Conservation (phyloP, 2,113 vertebrate genomes). For the Equus przewalskii region DNA sequence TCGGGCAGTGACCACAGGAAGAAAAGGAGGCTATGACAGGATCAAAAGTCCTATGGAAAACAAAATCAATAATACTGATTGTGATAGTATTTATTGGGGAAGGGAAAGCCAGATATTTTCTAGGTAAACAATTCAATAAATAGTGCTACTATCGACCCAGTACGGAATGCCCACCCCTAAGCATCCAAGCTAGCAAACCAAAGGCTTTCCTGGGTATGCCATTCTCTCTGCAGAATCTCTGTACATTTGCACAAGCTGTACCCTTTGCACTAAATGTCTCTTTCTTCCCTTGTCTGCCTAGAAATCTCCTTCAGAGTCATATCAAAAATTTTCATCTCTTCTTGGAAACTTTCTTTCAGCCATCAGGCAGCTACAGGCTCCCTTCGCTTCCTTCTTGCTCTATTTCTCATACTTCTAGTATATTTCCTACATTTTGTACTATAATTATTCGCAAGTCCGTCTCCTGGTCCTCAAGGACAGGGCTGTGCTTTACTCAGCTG, state of each 20-base stretch:
- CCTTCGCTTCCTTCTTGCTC: not conserved
- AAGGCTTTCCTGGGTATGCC: not conserved
- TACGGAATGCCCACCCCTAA: not conserved
- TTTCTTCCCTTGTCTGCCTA: not conserved
- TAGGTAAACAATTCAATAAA: not conserved
- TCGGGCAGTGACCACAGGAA: not conserved
- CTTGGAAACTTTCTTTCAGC: not conserved
- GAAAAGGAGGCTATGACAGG: not conserved
- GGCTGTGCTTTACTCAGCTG: not conserved
- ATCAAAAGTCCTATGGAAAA: slow-evolving; percentile 14
- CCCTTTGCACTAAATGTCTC: not conserved
- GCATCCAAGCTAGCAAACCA: not conserved
- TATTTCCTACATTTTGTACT: not conserved
- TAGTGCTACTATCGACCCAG: not conserved
- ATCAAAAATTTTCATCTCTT: not conserved
- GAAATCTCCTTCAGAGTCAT: not conserved
- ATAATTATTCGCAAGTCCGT: not conserved
- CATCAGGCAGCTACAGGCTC: not conserved
- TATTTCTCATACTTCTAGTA: not conserved
- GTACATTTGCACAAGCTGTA: not conserved
- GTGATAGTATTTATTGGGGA: not conserved
- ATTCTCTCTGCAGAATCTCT: not conserved
- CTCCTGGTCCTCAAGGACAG: not conserved
- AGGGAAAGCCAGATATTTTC: not conserved
- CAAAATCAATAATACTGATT: not conserved